Base-by-base conservation (phyloP, 2,888 invertebrate genomes). In the Myopa tessellatipennis region DNA sequence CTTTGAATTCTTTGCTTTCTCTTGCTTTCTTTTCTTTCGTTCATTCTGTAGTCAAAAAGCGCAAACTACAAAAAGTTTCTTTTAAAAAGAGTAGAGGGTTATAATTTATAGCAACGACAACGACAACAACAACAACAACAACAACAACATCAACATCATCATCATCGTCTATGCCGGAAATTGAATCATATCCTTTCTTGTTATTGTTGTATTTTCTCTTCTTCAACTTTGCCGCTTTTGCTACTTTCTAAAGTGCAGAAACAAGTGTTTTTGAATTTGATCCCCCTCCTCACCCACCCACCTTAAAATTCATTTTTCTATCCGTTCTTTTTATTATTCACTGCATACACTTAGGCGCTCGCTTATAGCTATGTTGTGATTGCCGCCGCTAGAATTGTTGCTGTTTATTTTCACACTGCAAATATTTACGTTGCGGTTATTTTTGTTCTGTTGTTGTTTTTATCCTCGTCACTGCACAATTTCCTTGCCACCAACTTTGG, bases 181-280 rank as follows among this genome's bases (percentile, higher is more conserved):
- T 74, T 74, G 74, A 74, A 67, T 74, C 67, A 74, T 68, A 67
- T 69, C 71, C 76, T 71, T 71, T 50, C 52, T 10, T 65, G 26
- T 50, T 75, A 12, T 61, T 38, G 18, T 45, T 45, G 18, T 63
- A 16, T 18, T 52, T 26, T 45, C 63, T 36, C 61, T 61, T 50
- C 4, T 50, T 50, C 50, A 10, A 10, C 50, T 18, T 60, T 18
- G 14, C 36, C 36, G 38, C 60, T 63, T 14, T 50, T 61, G 38
- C 58, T 61, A 40, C 60, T 72, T 61, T 72, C 60, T 60, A 5
- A 55, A 70, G 34, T 55, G 70, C 70, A 55, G 55, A 70, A 70
- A 55, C 52, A 70, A 70, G 52, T 70, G 70, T 52, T 38, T 16
- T 14, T 55, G 5, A 14, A 52, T 34, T 70, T 55, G 70, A 52